Conservation (phyloP, 1,140 invertebrate genomes). For the Neotoxoptera formosana region DNA sequence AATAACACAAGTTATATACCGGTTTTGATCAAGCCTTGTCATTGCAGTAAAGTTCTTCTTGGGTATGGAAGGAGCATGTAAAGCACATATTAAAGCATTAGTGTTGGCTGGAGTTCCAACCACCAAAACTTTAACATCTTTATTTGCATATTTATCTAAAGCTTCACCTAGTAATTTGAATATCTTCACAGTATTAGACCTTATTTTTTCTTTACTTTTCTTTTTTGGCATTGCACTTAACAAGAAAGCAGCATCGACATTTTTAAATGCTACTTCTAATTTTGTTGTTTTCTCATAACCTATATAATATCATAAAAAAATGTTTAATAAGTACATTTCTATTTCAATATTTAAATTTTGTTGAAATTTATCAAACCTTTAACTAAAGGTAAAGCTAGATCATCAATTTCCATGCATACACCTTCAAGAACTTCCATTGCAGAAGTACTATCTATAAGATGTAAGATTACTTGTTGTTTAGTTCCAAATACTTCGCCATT, state of each 20-base stretch:
- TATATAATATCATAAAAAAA: slow-evolving; percentile 59
- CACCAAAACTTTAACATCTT: slow-evolving; percentile 94
- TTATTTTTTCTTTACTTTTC: slow-evolving; percentile 99
- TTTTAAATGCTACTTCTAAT: slow-evolving; percentile 89
- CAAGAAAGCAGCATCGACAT: slow-evolving; percentile 96
- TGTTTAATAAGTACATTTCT: background rate
- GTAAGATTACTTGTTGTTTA: slow-evolving; percentile 87
- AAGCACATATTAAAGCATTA: slow-evolving; percentile 95
- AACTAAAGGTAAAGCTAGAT: slow-evolving; percentile 93
- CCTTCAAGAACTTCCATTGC: slow-evolving; percentile 96
- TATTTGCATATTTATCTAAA: slow-evolving; percentile 90
- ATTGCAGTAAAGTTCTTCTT: slow-evolving; percentile 97
- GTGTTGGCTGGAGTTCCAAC: slow-evolving; percentile 99
- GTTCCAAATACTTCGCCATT: slow-evolving; percentile 96
- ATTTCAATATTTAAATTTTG: background rate
- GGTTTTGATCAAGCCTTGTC: slow-evolving; percentile 98
- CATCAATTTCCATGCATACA: slow-evolving; percentile 96
- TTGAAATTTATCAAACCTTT: slow-evolving; percentile 64
- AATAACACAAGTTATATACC: slow-evolving; percentile 64
- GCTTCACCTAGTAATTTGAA: slow-evolving; percentile 96
- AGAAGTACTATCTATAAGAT: slow-evolving; percentile 92
- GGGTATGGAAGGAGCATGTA: slow-evolving; percentile 97
- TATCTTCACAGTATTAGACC: slow-evolving; percentile 98
- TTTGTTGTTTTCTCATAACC: slow-evolving; percentile 88
- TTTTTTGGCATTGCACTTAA: slow-evolving; percentile 99